Evolutionary conservation across 1,140 invertebrate genomes (phyloP).

Genomic region (Polyergus mexicanus): DNA sequence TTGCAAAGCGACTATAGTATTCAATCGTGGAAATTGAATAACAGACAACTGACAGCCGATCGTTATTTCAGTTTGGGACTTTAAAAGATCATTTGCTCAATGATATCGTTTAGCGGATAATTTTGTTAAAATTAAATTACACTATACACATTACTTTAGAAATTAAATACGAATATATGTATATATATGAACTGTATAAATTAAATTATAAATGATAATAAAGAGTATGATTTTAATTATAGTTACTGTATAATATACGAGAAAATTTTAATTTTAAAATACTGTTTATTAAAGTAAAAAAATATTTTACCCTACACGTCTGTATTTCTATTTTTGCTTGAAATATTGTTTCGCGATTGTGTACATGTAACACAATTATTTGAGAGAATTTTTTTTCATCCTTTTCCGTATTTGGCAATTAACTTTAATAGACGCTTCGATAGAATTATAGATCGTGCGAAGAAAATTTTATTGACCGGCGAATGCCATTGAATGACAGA

Average conservation of each 20-base stretch:
- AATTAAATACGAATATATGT: not conserved
- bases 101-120: not conserved
- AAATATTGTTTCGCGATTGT: conserved; percentile 2
- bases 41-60: not conserved
- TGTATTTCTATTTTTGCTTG: not conserved
- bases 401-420: not conserved
- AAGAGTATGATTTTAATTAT: not conserved
- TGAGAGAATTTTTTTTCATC: not conserved
- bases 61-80: not conserved
- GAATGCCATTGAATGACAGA: not conserved
- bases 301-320: not conserved
- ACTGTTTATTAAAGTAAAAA: conserved; percentile 11
- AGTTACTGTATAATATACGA: not conserved
- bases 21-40: conserved; percentile 52
- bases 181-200: not conserved
- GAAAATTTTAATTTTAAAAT: conserved; percentile 17
- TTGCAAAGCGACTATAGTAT: conserved; percentile 25
- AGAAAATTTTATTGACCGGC: not conserved
- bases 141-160: not conserved
- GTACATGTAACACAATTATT: not conserved
- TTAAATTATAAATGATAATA: not conserved
- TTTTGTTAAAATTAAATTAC: conserved; percentile 13
- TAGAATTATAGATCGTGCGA: conserved; percentile 13
- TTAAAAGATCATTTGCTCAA: conserved; percentile 1
- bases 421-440: not conserved